Conservation (phyloP, 53 echinoderm and acorn worm species). For the Echinometra lucunter region DNA sequence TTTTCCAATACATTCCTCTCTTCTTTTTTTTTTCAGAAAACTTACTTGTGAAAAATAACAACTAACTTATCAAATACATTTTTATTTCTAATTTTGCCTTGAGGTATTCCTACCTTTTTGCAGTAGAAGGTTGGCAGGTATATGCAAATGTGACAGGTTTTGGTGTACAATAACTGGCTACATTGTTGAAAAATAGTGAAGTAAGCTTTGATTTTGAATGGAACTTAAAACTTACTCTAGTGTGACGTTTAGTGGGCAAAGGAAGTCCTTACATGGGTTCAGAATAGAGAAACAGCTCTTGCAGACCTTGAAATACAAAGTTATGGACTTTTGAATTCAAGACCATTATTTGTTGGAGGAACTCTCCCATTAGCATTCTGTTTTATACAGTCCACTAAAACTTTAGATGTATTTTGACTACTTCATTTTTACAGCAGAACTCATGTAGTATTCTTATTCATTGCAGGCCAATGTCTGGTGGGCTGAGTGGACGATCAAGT, state of each 20-base stretch:
- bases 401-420: neutral
- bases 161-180: neutral
- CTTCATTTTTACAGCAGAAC: neutral
- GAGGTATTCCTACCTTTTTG: too few species aligned
- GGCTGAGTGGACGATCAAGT: slow-evolving; percentile 21
- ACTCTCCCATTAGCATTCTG: neutral
- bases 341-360: neutral
- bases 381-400: neutral
- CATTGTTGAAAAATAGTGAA: neutral
- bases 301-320: neutral
- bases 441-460: neutral
- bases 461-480: slow-evolving; percentile 59
- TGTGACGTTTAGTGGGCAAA: neutral
- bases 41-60: too few species aligned
- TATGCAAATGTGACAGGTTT: neutral
- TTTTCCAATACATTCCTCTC: too few species aligned
- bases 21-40: too few species aligned
- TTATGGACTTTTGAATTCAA: neutral
- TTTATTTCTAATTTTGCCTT: too few species aligned
- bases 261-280: neutral
- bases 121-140: neutral
- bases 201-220: neutral
- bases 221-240: neutral
- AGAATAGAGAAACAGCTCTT: neutral
- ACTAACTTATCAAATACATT: too few species aligned